Percentiles rank a stretch among this genome's conserved stretches.
These are phyloP conservation scores for Gymnorhina tibicen DNA, from an alignment of 2,113 vertebrate genomes.

Conservation along the genomic window DNA sequence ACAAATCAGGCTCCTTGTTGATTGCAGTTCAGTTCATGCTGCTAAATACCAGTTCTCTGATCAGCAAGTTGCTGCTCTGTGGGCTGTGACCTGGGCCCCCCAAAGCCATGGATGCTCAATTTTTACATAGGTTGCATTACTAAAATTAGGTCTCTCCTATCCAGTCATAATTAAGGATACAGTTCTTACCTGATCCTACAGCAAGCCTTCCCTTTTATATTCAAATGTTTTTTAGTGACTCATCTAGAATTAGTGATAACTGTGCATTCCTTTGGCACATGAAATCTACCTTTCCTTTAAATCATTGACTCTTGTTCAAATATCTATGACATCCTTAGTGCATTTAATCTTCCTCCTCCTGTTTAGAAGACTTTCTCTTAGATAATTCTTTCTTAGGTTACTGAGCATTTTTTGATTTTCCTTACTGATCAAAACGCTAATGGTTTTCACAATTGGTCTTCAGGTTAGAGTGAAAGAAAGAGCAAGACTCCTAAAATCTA, in stretches of 20 bases:
- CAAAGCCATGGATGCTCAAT: background rate
- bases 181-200: background rate
- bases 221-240: background rate
- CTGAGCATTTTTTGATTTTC: background rate
- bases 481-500: background rate
- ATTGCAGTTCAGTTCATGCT: constrained; percentile 37
- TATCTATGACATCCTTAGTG: background rate
- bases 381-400: background rate
- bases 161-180: background rate
- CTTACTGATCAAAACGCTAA: background rate
- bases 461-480: background rate
- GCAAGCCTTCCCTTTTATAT: background rate
- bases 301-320: background rate
- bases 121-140: background rate
- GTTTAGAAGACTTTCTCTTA: background rate
- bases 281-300: background rate
- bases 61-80: background rate
- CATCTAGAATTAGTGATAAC: background rate
- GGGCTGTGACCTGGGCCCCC: background rate
- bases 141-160: background rate
- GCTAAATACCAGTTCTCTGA: constrained; percentile 25
- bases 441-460: background rate
- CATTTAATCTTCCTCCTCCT: background rate
- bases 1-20: constrained; percentile 55
- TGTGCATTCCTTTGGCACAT: background rate